Evolutionary conservation across 2,888 invertebrate genomes (phyloP).

Genomic region (Steinernema hermaphroditum): DNA sequence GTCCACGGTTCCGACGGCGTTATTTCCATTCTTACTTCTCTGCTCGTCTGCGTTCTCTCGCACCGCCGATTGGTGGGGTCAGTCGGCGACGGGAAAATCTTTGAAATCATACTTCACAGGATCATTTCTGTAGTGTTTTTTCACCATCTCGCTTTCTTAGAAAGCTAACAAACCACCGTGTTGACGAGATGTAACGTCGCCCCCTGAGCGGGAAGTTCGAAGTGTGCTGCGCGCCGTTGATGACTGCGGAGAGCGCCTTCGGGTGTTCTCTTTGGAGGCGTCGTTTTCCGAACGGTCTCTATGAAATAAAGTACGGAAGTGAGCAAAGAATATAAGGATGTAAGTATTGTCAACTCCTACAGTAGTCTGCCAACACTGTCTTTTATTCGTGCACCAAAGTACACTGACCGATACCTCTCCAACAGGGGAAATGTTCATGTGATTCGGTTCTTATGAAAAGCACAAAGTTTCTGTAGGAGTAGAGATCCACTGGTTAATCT

Average conservation of each 20-base stretch:
- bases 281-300: neutral
- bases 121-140: constrained; percentile 9
- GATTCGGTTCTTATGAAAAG: too few species aligned
- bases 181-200: constrained; percentile 10
- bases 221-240: constrained; percentile 6
- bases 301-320: too few species aligned
- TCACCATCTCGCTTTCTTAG: constrained; percentile 1
- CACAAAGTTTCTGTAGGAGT: too few species aligned
- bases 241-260: constrained; percentile 14
- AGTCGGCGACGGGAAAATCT: neutral
- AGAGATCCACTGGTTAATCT: too few species aligned
- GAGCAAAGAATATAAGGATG: too few species aligned
- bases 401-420: too few species aligned
- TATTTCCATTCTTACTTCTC: too few species aligned
- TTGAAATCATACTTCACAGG: constrained; percentile 14
- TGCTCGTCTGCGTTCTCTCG: constrained; percentile 3
- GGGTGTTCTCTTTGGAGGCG: constrained; percentile 11
- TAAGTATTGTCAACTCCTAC: too few species aligned
- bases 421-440: too few species aligned
- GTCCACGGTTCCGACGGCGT: too few species aligned
- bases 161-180: constrained; percentile 3
- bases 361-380: too few species aligned
- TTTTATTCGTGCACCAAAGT: too few species aligned
- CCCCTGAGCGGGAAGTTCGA: constrained; percentile 1
- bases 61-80: neutral